Evolutionary conservation across 2,888 invertebrate species (phyloP).

Genomic region (Oxytorus armatus): DNA sequence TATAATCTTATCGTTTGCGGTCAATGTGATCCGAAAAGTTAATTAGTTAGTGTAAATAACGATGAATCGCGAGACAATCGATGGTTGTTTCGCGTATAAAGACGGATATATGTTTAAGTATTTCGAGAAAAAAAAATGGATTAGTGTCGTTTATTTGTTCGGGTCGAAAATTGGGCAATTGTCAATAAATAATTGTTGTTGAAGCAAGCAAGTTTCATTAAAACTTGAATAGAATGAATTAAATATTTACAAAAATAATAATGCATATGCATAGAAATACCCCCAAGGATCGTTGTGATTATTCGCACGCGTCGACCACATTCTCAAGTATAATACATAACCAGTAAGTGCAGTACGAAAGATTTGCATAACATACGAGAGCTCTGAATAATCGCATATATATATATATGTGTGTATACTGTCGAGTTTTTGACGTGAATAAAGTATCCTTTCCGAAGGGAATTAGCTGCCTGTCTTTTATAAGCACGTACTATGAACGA

Average conservation of each 20-base stretch:
- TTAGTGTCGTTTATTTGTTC: too few relatives aligned
- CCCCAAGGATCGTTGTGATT: not conserved
- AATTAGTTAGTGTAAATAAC: not conserved
- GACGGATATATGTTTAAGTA: too few relatives aligned
- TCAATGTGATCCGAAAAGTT: slow-evolving; percentile 17
- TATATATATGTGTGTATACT: not conserved
- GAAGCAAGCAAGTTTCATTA: too few relatives aligned
- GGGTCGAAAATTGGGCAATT: too few relatives aligned
- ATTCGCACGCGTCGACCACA: slow-evolving; percentile 44
- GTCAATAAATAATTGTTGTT: too few relatives aligned
- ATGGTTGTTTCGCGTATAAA: too few relatives aligned
- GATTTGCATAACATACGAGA: slow-evolving; percentile 60
- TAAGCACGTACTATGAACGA: not conserved
- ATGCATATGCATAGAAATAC: too few relatives aligned
- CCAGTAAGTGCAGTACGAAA: slow-evolving; percentile 33
- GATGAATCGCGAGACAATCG: not conserved
- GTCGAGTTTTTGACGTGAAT: slow-evolving; percentile 20
- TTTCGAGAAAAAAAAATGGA: too few relatives aligned
- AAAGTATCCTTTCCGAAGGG: slow-evolving; percentile 35
- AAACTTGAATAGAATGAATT: too few relatives aligned
- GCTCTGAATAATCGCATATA: slow-evolving; percentile 14
- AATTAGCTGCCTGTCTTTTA: slow-evolving; percentile 18
- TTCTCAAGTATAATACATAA: slow-evolving; percentile 39
- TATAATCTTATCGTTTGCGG: slow-evolving; percentile 11
- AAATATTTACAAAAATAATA: too few relatives aligned